Evolutionary conservation across 2,888 invertebrate species (phyloP), one percentile per base, ranked within the genome.

Genomic region (Drosophila prostipennis): DNA sequence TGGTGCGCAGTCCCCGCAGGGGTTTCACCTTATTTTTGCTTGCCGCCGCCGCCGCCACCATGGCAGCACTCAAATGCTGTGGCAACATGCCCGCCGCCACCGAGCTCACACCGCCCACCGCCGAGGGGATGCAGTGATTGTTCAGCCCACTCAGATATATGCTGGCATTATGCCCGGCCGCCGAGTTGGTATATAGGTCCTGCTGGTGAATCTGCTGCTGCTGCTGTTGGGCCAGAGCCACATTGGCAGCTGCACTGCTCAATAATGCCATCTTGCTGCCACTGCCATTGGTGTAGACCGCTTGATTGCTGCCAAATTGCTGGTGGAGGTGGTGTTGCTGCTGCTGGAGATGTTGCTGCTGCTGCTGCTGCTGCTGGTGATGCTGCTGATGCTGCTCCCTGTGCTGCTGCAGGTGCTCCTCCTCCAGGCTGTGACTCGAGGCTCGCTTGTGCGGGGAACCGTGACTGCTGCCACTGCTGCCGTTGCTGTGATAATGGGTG

Each of bases 371-470:
- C 2, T 61, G 55, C 1, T 70, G 60, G 5, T 77, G 16, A 1
- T 39, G 39, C 0, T 40, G 42, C 2, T 43, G 43, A 13, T 43
- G 43, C 43, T 43, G 43, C 13, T 45, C 52, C 6, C 13, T 71
- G 36, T 57, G 67, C 40, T 82, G 11, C 71, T 43, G 54, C 37
- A 37, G 70, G 36, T 85, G 48, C 26, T 80, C 80, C 74, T 90
- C 91, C 70, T 91, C 90, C 42, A 81, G 61, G 68, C 88, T 90
- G 86, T 89, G 76, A 85, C 91, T 79, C 79, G 85, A 69, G 89
- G 91, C 76, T 63, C 92, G 92, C 79, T 92, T 92, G 52, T 90
- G 89, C 60, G 92, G 91, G 59, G 91, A 91, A 42, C 89, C 78
- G 26, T 84, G 79, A 26, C 83, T 85, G 69, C 88, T 87, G 72